A percentile compares a stretch with the other conserved stretches of the same genome.
Conservation (phyloP, 2,797 vertebrate genomes). For the Paedocypris micromegethes region DNA sequence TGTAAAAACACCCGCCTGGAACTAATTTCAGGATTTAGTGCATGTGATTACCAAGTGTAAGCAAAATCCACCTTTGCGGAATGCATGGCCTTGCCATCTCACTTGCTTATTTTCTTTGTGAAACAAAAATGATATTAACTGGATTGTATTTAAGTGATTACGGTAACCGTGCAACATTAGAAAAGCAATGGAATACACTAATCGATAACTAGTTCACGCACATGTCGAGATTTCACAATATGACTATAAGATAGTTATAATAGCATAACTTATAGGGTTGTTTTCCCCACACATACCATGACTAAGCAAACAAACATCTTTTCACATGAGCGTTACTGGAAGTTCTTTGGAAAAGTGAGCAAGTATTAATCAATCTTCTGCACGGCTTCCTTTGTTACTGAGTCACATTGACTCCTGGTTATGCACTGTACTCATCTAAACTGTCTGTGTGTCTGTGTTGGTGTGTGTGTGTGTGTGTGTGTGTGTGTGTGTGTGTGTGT, state of each 20-base stretch:
- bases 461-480: too few species aligned
- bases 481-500: too few species aligned
- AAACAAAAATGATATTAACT: slow-evolving; percentile 27
- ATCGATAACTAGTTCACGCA: neutral
- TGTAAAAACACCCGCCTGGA: neutral
- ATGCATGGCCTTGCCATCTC: neutral
- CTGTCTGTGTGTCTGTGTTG: slow-evolving; percentile 26
- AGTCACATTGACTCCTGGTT: slow-evolving; percentile 82
- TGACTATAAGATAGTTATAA: too few species aligned
- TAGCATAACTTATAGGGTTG: too few species aligned
- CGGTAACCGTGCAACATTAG: slow-evolving; percentile 40
- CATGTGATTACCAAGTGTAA: slow-evolving; percentile 17
- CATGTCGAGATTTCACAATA: too few species aligned
- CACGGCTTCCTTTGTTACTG: slow-evolving; percentile 54
- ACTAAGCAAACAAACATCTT: too few species aligned
- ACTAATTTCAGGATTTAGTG: neutral
- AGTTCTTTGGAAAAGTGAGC: too few species aligned
- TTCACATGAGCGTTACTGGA: too few species aligned
- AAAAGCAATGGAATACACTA: slow-evolving; percentile 14
- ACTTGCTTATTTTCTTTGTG: too few species aligned
- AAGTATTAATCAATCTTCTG: slow-evolving; percentile 30
- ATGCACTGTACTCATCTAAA: slow-evolving; percentile 53
- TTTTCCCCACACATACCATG: too few species aligned
- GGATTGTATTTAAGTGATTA: slow-evolving; percentile 66
- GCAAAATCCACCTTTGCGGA: slow-evolving; percentile 1